These are phyloP conservation scores for Acholoe squamosa DNA, from an alignment of 2,888 invertebrate species.

Conservation along the genomic window DNA sequence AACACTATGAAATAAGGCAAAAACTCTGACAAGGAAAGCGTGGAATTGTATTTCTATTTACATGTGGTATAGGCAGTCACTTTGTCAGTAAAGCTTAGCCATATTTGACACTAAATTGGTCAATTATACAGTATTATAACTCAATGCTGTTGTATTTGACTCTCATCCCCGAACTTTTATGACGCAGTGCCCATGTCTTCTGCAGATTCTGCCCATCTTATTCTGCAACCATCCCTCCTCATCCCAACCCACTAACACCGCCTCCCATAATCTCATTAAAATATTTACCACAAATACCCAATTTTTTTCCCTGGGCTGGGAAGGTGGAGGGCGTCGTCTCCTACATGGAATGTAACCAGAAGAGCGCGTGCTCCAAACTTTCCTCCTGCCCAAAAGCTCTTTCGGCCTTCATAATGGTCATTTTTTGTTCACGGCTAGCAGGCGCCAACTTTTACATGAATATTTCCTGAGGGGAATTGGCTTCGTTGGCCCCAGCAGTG, in stretches of 20 bases:
- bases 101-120: too few relatives aligned
- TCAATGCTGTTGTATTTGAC: too few relatives aligned
- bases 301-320: background rate
- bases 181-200: background rate
- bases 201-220: background rate
- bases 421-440: slow-evolving; percentile 30
- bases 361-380: slow-evolving; percentile 46
- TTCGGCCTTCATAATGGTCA: slow-evolving; percentile 42
- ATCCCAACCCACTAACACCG: slow-evolving; percentile 26
- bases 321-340: background rate
- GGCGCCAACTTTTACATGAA: slow-evolving; percentile 47
- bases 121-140: too few relatives aligned
- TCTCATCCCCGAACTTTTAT: too few relatives aligned
- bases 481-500: slow-evolving; percentile 51
- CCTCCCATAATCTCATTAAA: slow-evolving; percentile 30
- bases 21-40: too few relatives aligned
- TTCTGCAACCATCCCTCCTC: background rate
- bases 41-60: too few relatives aligned
- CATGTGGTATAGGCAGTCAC: too few relatives aligned
- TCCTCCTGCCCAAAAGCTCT: background rate
- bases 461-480: slow-evolving; percentile 55
- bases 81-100: too few relatives aligned
- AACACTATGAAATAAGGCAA: too few relatives aligned
- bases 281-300: slow-evolving; percentile 53
- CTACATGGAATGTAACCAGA: slow-evolving; percentile 8